Base-by-base conservation (phyloP, 2,113 vertebrate genomes). In the Apistogramma diplotaenia region DNA sequence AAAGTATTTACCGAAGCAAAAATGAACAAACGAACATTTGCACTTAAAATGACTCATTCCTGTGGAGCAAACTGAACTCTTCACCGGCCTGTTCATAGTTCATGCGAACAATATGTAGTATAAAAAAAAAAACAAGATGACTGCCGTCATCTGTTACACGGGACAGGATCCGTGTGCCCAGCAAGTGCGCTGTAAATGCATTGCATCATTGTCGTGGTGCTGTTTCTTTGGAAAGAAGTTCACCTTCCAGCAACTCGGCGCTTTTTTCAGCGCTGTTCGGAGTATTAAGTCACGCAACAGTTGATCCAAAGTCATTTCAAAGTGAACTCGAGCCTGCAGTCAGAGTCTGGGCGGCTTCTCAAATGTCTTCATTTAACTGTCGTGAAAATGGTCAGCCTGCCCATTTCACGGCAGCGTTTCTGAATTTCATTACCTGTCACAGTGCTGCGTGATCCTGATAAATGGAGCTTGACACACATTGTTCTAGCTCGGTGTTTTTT, bases 251-350 rank as follows among this genome's bases (percentile, higher is more conserved):
- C 46, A n/a, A n/a, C n/a, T n/a, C n/a, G n/a, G n/a, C n/a, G n/a
- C n/a, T n/a, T n/a, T 49, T 16, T 49, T 18, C 43, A 18, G 43
- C 51, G 25, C 43, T 49, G 65, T n/a, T 29, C 65, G 27, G 15
- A 18, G 35, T 53, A 40, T 21, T 53, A 3, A 43, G 8, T 71
- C 72, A 54, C 21, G 59, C 65, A 81, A 80, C 59, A 75, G 53
- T 13, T 59, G 51, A 51, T 74, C 31, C 59, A 80, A 82, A 67
- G 62, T 29, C 19, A 43, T 3, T 16, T 19, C 23, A 49, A 51
- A 18, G n/a, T 77, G 21, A 73, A 54, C 23, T 31, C 7, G 16
- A 51, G 59, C 43, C 56, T 84, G 60, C 75, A 76, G 83, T 83
- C 61, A 81, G 33, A 83, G 85, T 74, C 76, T 3, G 8, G 19